These are phyloP conservation scores for Colius striatus DNA, from an alignment of 2,113 vertebrate species.

Conservation along the genomic window DNA sequence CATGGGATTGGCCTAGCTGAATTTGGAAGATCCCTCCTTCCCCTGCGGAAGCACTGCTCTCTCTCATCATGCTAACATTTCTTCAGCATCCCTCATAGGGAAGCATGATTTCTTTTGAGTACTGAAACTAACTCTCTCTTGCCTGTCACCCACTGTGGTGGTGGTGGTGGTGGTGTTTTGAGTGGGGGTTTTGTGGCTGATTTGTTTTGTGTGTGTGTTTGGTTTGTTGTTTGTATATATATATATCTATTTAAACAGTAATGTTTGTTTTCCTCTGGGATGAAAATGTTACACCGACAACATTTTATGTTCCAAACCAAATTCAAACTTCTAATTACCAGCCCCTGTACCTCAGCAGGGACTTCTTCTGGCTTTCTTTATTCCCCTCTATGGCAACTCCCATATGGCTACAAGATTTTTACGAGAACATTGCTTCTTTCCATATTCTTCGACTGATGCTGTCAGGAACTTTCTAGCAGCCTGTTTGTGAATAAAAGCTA, in stretches of 20 bases:
- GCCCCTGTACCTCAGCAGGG: not conserved
- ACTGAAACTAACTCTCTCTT: not conserved
- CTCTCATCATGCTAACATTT: not conserved
- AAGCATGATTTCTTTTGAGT: not conserved
- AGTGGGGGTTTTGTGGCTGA: not conserved
- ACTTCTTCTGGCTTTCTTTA: not conserved
- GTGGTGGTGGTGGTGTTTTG: no score
- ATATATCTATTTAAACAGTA: no score
- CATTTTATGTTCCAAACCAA: not conserved
- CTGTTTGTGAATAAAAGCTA: not conserved
- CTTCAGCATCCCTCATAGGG: not conserved
- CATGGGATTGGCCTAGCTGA: not conserved
- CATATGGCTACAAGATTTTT: not conserved
- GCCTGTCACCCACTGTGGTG: not conserved
- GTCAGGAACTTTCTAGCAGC: not conserved
- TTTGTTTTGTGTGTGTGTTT: not conserved
- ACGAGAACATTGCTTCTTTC: not conserved
- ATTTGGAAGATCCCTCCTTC: not conserved
- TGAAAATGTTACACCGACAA: not conserved
- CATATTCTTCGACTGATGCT: not conserved
- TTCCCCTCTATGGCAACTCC: not conserved
- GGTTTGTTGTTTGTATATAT: not conserved
- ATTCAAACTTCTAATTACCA: not conserved
- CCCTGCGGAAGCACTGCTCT: not conserved
- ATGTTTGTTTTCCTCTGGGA: not conserved